These are phyloP conservation scores for Neofelis nebulosa DNA, from an alignment of 2,113 vertebrate genomes.

Conservation along the genomic window DNA sequence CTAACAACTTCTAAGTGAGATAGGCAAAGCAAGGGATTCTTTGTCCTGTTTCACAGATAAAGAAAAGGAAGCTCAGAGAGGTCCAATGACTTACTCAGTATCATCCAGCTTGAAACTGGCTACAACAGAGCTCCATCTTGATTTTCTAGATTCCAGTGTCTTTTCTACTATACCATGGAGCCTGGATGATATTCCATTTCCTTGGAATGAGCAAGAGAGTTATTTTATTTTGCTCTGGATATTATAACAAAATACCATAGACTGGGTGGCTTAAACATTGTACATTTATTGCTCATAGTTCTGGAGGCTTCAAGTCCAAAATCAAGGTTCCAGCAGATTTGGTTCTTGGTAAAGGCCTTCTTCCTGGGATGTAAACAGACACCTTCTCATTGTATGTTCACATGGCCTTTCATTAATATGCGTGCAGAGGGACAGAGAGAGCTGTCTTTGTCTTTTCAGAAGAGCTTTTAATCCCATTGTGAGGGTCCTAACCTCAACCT, in stretches of 20 bases:
- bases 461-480: background rate
- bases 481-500: background rate
- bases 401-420: background rate
- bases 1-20: background rate
- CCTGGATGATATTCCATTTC: background rate
- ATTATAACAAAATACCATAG: background rate
- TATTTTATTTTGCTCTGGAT: background rate
- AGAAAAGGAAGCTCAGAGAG: background rate
- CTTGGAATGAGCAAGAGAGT: background rate
- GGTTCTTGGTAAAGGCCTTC: background rate
- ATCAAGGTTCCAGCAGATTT: background rate
- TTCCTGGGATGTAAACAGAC: background rate
- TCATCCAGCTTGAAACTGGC: background rate
- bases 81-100: background rate
- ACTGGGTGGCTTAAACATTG: background rate
- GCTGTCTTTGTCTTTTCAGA: background rate
- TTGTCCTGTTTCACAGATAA: background rate
- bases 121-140: background rate
- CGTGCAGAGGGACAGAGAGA: background rate
- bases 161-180: background rate
- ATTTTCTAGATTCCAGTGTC: background rate
- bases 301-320: background rate
- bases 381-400: background rate
- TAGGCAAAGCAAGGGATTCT: background rate
- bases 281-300: background rate